Percentiles rank a stretch among this genome's conserved stretches.
phyloP scores from a whole-genome alignment of 2,113 vertebrate genomes.

The Rhinoptilus africanus region DNA sequence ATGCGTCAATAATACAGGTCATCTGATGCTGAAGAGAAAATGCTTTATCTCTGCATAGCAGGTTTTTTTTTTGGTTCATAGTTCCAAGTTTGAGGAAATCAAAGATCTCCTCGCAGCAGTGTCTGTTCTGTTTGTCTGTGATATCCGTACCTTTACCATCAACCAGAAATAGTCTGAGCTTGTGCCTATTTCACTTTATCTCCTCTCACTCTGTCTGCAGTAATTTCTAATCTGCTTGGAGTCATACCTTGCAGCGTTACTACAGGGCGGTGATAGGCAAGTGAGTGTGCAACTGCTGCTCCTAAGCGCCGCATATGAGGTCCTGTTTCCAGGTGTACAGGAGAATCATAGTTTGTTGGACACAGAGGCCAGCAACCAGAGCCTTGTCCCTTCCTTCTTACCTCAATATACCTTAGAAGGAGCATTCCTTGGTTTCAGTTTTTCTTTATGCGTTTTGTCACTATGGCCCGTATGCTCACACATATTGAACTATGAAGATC shows the following conservation, averaged over 20 bases:
- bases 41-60: not conserved
- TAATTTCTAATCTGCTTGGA: not conserved
- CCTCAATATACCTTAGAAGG: not conserved
- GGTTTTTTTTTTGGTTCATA: not conserved
- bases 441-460: not conserved
- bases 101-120: not conserved
- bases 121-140: not conserved
- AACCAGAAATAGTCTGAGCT: not conserved
- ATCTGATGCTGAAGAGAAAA: not conserved
- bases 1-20: not conserved
- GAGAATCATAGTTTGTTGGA: not conserved
- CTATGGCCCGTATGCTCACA: not conserved
- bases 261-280: not conserved
- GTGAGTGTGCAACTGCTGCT: not conserved
- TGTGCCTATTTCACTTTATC: not conserved
- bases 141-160: not conserved
- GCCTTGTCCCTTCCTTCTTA: not conserved
- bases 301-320: fast-evolving
- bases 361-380: not conserved
- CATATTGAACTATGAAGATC: not conserved
- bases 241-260: not conserved
- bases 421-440: not conserved
- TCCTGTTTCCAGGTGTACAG: not conserved
- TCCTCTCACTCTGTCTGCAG: not conserved
- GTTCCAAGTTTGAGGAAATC: not conserved